These are phyloP conservation scores for Endotricha flammealis DNA, from an alignment of 2,888 invertebrate genomes.

Conservation along the genomic window DNA sequence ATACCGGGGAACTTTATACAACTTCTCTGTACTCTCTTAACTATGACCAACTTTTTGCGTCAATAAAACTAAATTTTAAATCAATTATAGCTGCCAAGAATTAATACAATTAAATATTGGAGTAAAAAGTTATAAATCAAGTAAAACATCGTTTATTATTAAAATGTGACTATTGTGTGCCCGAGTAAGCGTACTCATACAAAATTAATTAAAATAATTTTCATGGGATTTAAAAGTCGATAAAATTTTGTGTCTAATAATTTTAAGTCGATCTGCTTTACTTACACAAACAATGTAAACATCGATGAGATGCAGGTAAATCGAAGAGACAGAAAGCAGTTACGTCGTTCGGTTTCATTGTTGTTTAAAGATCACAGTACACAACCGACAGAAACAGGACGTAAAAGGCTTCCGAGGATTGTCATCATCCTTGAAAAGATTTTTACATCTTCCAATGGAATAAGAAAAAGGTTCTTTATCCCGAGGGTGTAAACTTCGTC, in stretches of 20 bases:
- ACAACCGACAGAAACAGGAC: slow-evolving; percentile 18
- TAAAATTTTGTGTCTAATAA: no score
- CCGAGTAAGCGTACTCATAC: no score
- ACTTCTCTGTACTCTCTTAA: slow-evolving; percentile 31
- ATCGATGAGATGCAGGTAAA: background rate
- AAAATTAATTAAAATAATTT: no score
- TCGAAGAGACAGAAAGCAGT: slow-evolving; percentile 5
- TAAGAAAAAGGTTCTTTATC: slow-evolving; percentile 32
- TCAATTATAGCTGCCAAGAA: slow-evolving; percentile 1
- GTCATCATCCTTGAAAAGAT: slow-evolving; percentile 31
- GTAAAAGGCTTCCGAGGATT: slow-evolving; percentile 25
- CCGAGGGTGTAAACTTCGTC: slow-evolving; percentile 32
- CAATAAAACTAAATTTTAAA: slow-evolving; percentile 25
- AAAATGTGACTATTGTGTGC: no score
- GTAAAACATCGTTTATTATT: no score
- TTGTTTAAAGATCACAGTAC: slow-evolving; percentile 22
- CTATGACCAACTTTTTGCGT: slow-evolving; percentile 41
- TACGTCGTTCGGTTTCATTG: slow-evolving; percentile 20
- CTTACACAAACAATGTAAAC: slow-evolving; percentile 5
- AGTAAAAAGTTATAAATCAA: no score
- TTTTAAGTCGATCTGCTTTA: no score
- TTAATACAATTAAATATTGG: background rate
- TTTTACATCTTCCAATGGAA: slow-evolving; percentile 32
- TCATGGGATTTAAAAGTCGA: no score
- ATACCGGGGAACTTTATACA: slow-evolving; percentile 28